Evolutionary conservation across 2,888 invertebrate genomes (phyloP), one percentile per base, ranked within the genome.

Genomic region (Sicus ferrugineus): DNA sequence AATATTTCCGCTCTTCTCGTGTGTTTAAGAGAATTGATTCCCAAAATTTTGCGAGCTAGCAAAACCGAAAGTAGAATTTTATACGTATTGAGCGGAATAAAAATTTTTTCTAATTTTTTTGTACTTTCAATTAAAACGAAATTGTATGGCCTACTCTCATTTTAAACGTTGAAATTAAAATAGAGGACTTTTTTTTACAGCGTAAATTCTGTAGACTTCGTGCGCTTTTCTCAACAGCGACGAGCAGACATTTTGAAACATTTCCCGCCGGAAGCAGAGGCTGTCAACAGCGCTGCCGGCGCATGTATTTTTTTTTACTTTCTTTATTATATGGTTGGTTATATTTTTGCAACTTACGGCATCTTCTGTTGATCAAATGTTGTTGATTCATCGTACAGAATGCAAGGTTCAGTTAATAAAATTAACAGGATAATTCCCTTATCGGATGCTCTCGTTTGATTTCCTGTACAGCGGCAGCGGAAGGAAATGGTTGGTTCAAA

Each of bases 11-110:
- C 23, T 23, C 46, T 58, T 26, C 46, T 38, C 67, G 59, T 46
- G 30, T 59, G 46, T 31, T 67, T 30, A 48, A 59, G 59, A 30
- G 59, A 59, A 34, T 67, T 58, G 21, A 67, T 46, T 48, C 78
- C 78, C 68, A 79, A 75, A 74, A 79, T 79, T 78, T 79, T 77
- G 58, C 78, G 78, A 72, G 77, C 78, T 78, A 70, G 68, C 52
- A 66, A 67, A 68, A 50, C 46, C 30, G 28, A 66, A 68, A 72
- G 59, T 42, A 34, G 6, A 48, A 42, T 69, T 65, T 42, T 61
- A 42, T 42, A 21, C 23, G 38, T 23, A 61, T 61, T 48, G 11
- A 48, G 48, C 48, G 30, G 48, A 54, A 38, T 64, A 52, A n/a
- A 62, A 30, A 34, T 54, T 65, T 65, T 48, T 52, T 30, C 3